Evolutionary conservation across 2,888 invertebrate genomes (phyloP).

Genomic region (Trimorus sp.): DNA sequence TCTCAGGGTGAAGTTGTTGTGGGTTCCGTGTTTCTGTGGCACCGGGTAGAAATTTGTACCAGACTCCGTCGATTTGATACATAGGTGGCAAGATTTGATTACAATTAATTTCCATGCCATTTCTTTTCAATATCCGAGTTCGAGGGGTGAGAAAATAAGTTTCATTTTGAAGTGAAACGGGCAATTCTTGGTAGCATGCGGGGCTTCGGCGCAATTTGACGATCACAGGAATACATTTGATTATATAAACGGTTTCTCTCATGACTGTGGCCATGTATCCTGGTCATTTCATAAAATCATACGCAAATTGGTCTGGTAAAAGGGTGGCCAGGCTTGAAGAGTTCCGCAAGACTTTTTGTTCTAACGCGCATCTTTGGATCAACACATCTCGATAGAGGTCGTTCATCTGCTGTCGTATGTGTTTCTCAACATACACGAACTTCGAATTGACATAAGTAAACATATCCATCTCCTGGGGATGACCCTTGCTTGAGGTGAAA

Average conservation of each 20-base stretch:
- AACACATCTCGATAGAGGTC: not conserved
- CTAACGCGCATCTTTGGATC: not conserved
- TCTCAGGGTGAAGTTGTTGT: not conserved
- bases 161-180: not conserved
- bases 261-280: not conserved
- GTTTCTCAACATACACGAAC: constrained; percentile 9
- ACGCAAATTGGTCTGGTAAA: constrained; percentile 7
- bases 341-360: constrained; percentile 2
- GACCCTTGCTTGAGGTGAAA: too few species aligned
- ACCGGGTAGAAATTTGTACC: constrained; percentile 2
- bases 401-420: not conserved
- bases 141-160: not conserved
- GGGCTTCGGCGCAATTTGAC: not conserved
- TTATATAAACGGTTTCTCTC: constrained; percentile 1
- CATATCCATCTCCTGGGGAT: constrained; percentile 1
- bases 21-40: constrained; percentile 8
- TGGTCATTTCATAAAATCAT: constrained; percentile 8
- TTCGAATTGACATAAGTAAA: constrained; percentile 7
- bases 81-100: constrained; percentile 56
- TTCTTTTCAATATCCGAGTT: not conserved
- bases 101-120: constrained; percentile 60
- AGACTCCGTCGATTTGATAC: constrained; percentile 47
- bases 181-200: constrained; percentile 4
- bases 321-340: not conserved
- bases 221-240: not conserved